Base-by-base conservation (phyloP, 35 echinoderm and acorn worm species). In the Patiria miniata region DNA sequence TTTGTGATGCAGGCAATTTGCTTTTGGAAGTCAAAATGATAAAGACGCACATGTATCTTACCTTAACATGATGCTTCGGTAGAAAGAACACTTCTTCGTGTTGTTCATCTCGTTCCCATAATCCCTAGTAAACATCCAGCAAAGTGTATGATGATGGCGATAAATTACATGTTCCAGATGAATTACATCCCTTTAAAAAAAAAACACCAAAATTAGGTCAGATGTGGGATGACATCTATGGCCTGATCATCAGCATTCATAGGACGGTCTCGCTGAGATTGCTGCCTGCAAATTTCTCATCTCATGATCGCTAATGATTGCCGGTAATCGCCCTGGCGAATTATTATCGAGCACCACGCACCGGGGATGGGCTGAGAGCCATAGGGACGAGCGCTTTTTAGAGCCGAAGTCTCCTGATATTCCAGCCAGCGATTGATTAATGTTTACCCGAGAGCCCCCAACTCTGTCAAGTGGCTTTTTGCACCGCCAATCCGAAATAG, bases 381-480 rank as follows among this genome's bases (percentile, higher is more conserved):
- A n/a, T n/a, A n/a, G n/a, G n/a, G n/a, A n/a, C n/a, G n/a, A 14
- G 34, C 6, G 26, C 21, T 22, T 73, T 47, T 12, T 47, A 6
- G 4, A 47, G 26, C 14, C 23, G 65, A 32, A 73, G 57, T 73
- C 65, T 73, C 65, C 65, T 26, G 65, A 73, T 34, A 73, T 73
- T 73, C 65, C 65, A 14, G 65, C 34, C 21, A 73, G 19, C 65
- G 65, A 73, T 73, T 73, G 65, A 73, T 73, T 73, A 73, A 73
- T 73, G 65, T 73, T 73, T 73, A 73, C 65, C 65, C 7, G 65
- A 30, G 65, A 73, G 65, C 65, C 65, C n/a, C 65, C 23, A 73
- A 73, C 65, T 32, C 65, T 26, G 65, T 73, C 65, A 73, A 73
- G 65, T 73, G 65, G 65, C 65, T 73, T 73, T 73, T 73, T 73